phyloP scores from a whole-genome alignment of 2,113 vertebrate species.

The Nymphicus hollandicus region DNA sequence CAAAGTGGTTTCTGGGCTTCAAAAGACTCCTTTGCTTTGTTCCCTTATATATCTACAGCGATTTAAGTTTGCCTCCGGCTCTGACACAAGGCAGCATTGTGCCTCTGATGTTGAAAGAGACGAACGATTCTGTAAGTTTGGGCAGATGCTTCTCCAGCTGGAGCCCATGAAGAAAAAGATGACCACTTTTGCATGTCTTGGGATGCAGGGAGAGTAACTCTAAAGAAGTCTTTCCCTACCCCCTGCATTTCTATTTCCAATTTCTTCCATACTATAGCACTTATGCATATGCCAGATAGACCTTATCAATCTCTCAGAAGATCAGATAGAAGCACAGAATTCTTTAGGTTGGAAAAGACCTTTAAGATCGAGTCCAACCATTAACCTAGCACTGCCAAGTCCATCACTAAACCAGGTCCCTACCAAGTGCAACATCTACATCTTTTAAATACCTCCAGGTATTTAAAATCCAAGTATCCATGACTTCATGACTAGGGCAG shows the following conservation, averaged over 20 bases:
- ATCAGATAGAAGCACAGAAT: not conserved
- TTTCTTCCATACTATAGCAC: not conserved
- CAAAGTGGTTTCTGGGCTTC: constrained; percentile 55
- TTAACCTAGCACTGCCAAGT: not conserved
- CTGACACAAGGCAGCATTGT: constrained; percentile 40
- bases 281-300: not conserved
- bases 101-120: constrained; percentile 45
- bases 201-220: not conserved
- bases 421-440: not conserved
- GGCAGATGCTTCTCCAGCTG: not conserved
- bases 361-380: not conserved
- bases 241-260: not conserved
- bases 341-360: not conserved
- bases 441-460: not conserved
- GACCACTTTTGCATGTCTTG: not conserved
- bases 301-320: not conserved
- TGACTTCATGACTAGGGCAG: not conserved
- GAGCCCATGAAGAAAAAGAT: not conserved
- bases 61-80: constrained; percentile 38
- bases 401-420: not conserved
- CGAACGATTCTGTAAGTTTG: not conserved
- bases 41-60: constrained; percentile 50
- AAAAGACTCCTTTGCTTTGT: constrained; percentile 61
- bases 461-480: not conserved
- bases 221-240: not conserved